phyloP scores from a whole-genome alignment of 1,140 invertebrate genomes.

The Drosophila novamexicana region DNA sequence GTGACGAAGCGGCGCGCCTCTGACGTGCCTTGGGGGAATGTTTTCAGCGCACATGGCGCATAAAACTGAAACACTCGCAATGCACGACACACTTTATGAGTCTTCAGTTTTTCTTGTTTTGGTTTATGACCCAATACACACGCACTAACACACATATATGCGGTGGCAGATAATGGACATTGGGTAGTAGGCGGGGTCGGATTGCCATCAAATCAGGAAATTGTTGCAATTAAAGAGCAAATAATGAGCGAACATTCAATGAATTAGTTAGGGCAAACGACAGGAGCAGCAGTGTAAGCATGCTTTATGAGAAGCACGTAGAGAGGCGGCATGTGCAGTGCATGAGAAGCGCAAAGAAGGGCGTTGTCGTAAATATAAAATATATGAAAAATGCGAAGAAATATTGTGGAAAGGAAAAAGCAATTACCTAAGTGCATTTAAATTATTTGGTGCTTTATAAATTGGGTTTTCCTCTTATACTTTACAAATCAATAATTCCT shows the following conservation, averaged over 20 bases:
- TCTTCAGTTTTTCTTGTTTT: constrained; percentile 29
- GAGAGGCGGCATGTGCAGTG: not conserved
- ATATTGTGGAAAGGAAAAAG: not conserved
- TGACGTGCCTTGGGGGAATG: constrained; percentile 41
- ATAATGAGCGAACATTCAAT: constrained; percentile 66
- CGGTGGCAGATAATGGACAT: constrained; percentile 22
- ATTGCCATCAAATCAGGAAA: constrained; percentile 63
- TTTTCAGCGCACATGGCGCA: constrained; percentile 60
- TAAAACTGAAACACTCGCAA: constrained; percentile 68
- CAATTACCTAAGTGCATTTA: not conserved
- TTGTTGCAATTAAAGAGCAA: constrained; percentile 74
- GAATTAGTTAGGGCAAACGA: constrained; percentile 33
- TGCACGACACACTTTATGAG: constrained; percentile 60
- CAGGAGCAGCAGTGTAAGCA: not conserved
- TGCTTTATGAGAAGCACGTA: constrained; percentile 2
- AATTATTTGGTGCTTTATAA: too few relatives aligned
- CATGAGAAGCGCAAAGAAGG: not conserved
- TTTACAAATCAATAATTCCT: too few relatives aligned
- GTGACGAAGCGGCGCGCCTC: not conserved
- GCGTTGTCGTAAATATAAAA: too few relatives aligned
- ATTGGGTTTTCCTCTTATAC: too few relatives aligned
- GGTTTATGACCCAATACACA: constrained; percentile 50
- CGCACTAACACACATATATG: constrained; percentile 3
- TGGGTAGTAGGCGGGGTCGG: not conserved
- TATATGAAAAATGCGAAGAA: not conserved